Percentiles rank a stretch among this genome's conserved stretches.
Conservation (phyloP, 2,113 vertebrate species). For the Scalopus aquaticus region DNA sequence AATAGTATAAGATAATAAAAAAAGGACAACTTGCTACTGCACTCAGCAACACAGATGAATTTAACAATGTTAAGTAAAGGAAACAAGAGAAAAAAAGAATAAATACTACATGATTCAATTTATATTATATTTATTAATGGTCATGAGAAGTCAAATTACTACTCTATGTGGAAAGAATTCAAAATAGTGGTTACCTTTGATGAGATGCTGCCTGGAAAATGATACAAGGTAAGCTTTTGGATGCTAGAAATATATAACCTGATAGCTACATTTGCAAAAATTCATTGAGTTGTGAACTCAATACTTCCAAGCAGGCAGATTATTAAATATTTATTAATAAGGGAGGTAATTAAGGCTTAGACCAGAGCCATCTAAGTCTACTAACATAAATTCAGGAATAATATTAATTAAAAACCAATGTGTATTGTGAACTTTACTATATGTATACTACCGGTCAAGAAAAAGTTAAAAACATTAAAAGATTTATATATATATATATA, state of each 20-base stretch:
- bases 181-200: not conserved
- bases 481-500: conserved; percentile 13
- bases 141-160: not conserved
- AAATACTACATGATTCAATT: not conserved
- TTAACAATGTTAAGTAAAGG: not conserved
- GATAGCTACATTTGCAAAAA: not conserved
- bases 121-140: not conserved
- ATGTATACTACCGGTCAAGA: not conserved
- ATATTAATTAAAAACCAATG: not conserved
- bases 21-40: not conserved
- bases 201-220: not conserved
- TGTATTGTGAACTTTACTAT: not conserved
- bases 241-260: not conserved
- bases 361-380: not conserved
- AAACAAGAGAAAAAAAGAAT: not conserved
- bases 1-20: not conserved
- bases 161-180: not conserved
- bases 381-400: not conserved
- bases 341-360: not conserved
- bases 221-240: not conserved
- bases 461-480: not conserved
- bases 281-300: not conserved
- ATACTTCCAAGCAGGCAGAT: not conserved
- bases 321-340: not conserved
- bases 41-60: not conserved